phyloP scores from a whole-genome alignment of 2,113 vertebrate species.

The Haliaeetus leucogaster region DNA sequence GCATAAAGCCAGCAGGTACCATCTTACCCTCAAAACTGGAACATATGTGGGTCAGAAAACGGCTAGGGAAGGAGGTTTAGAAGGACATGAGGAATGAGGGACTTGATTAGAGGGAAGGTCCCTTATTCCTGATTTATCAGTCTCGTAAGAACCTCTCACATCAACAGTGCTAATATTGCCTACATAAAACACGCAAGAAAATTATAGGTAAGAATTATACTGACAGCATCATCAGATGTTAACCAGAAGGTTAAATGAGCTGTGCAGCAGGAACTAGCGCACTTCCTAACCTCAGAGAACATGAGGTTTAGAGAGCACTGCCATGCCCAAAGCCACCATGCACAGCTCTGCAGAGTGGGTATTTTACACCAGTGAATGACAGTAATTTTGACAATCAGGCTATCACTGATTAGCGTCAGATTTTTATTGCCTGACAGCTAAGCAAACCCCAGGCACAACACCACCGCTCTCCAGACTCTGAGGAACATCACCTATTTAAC shows the following conservation, averaged over 20 bases:
- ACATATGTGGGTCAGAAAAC: fast-evolving
- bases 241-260: not conserved
- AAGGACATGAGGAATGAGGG: not conserved
- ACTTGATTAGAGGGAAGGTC: not conserved
- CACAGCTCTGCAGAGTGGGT: not conserved
- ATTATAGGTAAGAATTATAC: not conserved
- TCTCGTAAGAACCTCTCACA: not conserved
- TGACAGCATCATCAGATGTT: not conserved
- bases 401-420: not conserved
- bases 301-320: fast-evolving
- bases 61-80: not conserved
- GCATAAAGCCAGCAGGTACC: not conserved
- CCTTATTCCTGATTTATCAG: not conserved
- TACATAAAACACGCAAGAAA: not conserved
- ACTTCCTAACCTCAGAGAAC: not conserved
- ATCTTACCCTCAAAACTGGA: not conserved
- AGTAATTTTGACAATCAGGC: not conserved
- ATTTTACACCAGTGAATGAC: not conserved
- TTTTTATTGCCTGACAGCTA: not conserved
- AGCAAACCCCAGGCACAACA: not conserved
- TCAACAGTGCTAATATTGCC: fast-evolving
- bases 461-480: not conserved
- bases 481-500: not conserved
- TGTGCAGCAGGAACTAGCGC: not conserved
- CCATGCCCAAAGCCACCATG: not conserved